Percentiles rank a stretch among this genome's conserved stretches.
These are phyloP conservation scores for Thunnus maccoyii DNA, from an alignment of 2,113 vertebrate genomes.

Conservation along the genomic window DNA sequence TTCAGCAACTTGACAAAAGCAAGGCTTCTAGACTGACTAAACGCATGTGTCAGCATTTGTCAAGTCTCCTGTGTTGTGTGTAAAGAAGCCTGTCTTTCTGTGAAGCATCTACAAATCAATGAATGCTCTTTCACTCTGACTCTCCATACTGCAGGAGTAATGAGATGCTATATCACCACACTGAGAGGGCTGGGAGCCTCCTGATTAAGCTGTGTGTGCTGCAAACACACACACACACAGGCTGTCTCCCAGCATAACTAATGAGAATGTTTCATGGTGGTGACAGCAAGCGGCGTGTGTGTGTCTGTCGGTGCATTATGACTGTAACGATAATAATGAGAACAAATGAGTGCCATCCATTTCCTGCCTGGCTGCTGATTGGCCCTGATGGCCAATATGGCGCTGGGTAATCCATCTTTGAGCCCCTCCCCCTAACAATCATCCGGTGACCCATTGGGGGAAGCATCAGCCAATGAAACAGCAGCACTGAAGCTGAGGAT, in stretches of 20 bases:
- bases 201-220: conserved; percentile 62
- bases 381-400: conserved; percentile 96
- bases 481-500: conserved; percentile 68
- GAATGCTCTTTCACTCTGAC: conserved; percentile 41
- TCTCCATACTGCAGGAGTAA: conserved; percentile 72
- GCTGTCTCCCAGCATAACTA: conserved; percentile 82
- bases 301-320: conserved; percentile 96
- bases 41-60: neutral
- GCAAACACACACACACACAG: conserved; percentile 49
- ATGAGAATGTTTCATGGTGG: conserved; percentile 93
- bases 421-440: conserved; percentile 91
- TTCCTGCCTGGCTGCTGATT: conserved; percentile 97
- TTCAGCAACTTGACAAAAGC: neutral
- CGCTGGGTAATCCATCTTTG: conserved; percentile 95
- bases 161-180: conserved; percentile 81
- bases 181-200: conserved; percentile 68
- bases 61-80: neutral
- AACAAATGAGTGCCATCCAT: conserved; percentile 99
- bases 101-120: conserved; percentile 54
- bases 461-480: conserved; percentile 89
- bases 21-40: neutral
- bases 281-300: conserved; percentile 96
- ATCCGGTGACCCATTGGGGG: conserved; percentile 85
- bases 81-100: neutral
- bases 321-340: conserved; percentile 93